These are phyloP conservation scores for Caenorhabditis inopinata DNA, from an alignment of 1,140 invertebrate genomes.

Conservation along the genomic window DNA sequence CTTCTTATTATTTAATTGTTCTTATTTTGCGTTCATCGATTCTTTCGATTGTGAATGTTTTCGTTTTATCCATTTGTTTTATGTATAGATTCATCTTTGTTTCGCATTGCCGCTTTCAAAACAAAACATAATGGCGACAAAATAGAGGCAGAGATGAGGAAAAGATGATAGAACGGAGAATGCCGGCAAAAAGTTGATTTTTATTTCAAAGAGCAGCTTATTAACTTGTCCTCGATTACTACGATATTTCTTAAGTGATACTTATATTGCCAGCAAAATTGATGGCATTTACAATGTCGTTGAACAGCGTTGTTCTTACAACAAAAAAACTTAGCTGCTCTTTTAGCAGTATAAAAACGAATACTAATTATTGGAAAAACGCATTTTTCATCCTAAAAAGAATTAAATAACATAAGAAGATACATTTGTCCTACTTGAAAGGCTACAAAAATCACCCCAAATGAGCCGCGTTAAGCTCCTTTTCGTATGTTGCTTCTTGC, in stretches of 20 bases:
- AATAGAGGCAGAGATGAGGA: constrained; percentile 1
- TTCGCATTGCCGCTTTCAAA: neutral
- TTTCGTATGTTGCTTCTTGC: neutral
- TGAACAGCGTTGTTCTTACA: no score
- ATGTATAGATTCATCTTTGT: neutral
- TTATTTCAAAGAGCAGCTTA: neutral
- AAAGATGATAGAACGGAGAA: neutral
- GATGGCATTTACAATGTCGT: neutral
- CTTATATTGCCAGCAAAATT: no score
- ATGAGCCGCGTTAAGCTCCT: constrained; percentile 3
- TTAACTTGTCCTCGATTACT: no score
- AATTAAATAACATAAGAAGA: neutral
- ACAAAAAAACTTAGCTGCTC: no score
- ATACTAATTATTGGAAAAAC: neutral
- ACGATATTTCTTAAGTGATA: no score
- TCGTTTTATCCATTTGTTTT: constrained; percentile 25
- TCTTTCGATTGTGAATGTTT: neutral
- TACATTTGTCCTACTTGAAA: constrained; percentile 13
- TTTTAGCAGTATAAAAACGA: no score
- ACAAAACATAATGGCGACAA: neutral
- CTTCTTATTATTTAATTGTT: no score
- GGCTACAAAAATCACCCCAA: constrained; percentile 1
- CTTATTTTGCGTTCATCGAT: no score
- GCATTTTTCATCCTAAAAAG: neutral
- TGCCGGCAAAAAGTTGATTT: neutral